Evolutionary conservation across 2,888 invertebrate genomes (phyloP), one percentile per base, ranked within the genome.

Genomic region (Agrochola lota): DNA sequence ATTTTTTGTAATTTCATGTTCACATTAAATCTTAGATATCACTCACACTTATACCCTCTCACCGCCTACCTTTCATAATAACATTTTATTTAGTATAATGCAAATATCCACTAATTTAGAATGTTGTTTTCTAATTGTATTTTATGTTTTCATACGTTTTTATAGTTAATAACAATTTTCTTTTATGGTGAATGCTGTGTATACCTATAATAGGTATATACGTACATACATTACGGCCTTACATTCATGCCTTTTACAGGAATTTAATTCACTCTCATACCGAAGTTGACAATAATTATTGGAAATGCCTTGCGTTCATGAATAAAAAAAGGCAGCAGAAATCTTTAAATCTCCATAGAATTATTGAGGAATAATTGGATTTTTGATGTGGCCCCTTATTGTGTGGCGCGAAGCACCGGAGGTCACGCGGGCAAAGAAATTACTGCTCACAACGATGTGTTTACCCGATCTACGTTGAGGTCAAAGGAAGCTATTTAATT

Each of bases 201-300:
- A 30, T n/a, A n/a, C n/a, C n/a, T n/a, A n/a, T n/a, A n/a, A n/a
- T n/a, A n/a, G n/a, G n/a, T n/a, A n/a, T n/a, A n/a, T n/a, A n/a
- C n/a, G n/a, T n/a, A n/a, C n/a, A n/a, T n/a, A n/a, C n/a, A n/a
- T n/a, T n/a, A n/a, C n/a, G n/a, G n/a, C n/a, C n/a, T n/a, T n/a
- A n/a, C n/a, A n/a, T 30, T 30, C 43, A 23, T 40, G 9, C 68
- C 66, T 84, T 88, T 83, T 67, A 80, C 69, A 79, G 84, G 88
- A 91, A 91, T 91, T 90, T 89, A 90, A 91, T 92, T 90, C 88
- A 85, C 81, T 85, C 81, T 84, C 72, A 78, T 81, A 71, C 49
- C 77, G 26, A 85, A 90, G 87, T 90, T 90, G 90, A 91, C 91
- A 90, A 91, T 88, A 91, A 91, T 91, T 90, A 92, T 91, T 89